Evolutionary conservation across 2,888 invertebrate genomes (phyloP).

Genomic region (Abscondita cerata): DNA sequence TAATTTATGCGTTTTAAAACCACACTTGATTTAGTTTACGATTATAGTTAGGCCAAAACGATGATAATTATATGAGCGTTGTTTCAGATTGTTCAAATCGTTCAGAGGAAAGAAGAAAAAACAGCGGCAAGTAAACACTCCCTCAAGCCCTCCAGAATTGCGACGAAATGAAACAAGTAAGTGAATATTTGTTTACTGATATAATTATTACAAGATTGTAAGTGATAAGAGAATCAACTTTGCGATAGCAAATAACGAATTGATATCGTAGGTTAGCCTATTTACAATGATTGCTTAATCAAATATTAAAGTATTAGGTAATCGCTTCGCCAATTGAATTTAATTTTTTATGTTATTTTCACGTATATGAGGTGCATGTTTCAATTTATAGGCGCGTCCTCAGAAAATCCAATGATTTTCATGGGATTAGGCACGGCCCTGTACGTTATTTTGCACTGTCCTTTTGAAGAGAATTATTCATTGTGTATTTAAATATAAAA

Average conservation of each 20-base stretch:
- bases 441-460: too few species aligned
- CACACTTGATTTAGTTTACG: background rate
- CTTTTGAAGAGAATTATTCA: too few species aligned
- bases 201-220: background rate
- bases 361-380: too few species aligned
- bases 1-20: background rate
- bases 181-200: background rate
- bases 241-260: background rate
- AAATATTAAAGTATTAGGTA: background rate
- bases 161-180: conserved; percentile 5
- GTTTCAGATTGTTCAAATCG: conserved; percentile 17
- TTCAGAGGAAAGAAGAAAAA: conserved; percentile 15
- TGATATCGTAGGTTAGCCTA: too few species aligned
- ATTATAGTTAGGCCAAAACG: background rate
- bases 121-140: background rate
- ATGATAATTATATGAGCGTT: background rate
- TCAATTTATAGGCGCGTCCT: too few species aligned
- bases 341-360: too few species aligned
- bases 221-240: background rate
- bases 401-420: too few species aligned
- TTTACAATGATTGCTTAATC: background rate
- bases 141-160: background rate
- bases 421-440: too few species aligned
- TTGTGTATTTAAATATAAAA: too few species aligned
- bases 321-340: background rate